phyloP scores from a whole-genome alignment of 2,113 vertebrate genomes.

The Megaceryle torquata region DNA sequence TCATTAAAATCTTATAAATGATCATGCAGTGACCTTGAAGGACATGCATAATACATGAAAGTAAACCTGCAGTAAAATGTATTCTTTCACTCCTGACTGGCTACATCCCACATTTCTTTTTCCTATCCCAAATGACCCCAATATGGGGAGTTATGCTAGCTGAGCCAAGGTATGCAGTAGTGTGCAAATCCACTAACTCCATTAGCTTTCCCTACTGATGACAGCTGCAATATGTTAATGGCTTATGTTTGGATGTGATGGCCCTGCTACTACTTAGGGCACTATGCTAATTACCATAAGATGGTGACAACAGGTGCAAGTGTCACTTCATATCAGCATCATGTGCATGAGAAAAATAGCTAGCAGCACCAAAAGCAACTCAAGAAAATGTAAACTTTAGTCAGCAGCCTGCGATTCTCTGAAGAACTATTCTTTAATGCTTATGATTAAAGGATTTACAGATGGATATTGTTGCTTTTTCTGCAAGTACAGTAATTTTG shows the following conservation, averaged over 20 bases:
- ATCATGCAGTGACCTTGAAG: slow-evolving; percentile 86
- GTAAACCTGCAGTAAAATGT: slow-evolving; percentile 86
- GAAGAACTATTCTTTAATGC: slow-evolving; percentile 73
- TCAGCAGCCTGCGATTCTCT: slow-evolving; percentile 74
- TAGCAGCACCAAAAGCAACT: slow-evolving; percentile 73
- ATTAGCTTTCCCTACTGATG: slow-evolving; percentile 76
- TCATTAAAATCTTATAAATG: slow-evolving; percentile 90
- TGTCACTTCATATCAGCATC: slow-evolving; percentile 80
- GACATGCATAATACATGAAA: slow-evolving; percentile 87
- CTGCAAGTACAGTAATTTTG: slow-evolving; percentile 73
- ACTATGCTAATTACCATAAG: slow-evolving; percentile 83
- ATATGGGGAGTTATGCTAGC: slow-evolving; percentile 72
- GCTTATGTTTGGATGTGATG: slow-evolving; percentile 78
- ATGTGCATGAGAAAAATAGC: slow-evolving; percentile 70
- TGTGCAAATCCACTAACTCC: slow-evolving; percentile 73
- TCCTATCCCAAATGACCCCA: slow-evolving; percentile 79
- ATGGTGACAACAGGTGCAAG: slow-evolving; percentile 84
- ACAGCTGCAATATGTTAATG: slow-evolving; percentile 88
- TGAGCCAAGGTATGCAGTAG: slow-evolving; percentile 77
- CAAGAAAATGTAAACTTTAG: slow-evolving; percentile 78
- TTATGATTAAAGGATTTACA: slow-evolving; percentile 72
- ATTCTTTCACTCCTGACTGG: slow-evolving; percentile 86
- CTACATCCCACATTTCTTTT: slow-evolving; percentile 77
- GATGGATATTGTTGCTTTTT: slow-evolving; percentile 57
- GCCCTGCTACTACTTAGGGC: slow-evolving; percentile 81